Evolutionary conservation across 2,888 invertebrate species (phyloP), one percentile per base, ranked within the genome.

Genomic region (Chirona hameri): DNA sequence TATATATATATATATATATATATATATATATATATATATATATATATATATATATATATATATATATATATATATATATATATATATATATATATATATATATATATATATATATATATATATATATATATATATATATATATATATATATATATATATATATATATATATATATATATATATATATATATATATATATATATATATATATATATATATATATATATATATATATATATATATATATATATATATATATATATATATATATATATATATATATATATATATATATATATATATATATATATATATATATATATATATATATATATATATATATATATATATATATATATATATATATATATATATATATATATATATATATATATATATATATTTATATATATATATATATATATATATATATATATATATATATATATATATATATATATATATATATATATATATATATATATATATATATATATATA

Each of bases 21-120:
- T 79, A 27, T 79, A 52, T 52, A 52, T 52, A 52, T 10, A 52
- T 52, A 52, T 52, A 52, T 52, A 10, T 14, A 52, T 76, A 76
- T 76, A 76, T 76, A 76, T n/a, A 76, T 76, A 39, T 76, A 76
- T 76, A 4, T 81, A 84, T 72, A 15, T 84, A 85, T 76, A 76
- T 76, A 76, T 76, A 21, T 76, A 76, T n/a, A 76, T 76, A 76
- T 76, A 76, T 76, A 76, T 76, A 76, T 76, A 14, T 14, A 52
- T 52, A 52, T 52, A 52, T 52, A 10, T 52, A 52, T 52, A 52
- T 52, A 52, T 14, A 52, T 14, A 52, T 14, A 52, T 14, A 52
- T 14, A 52, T 52, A 52, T 52, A 52, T 52, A 52, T 52, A 52
- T 52, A 52, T 52, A 52, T 52, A 52, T 52, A 52, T 52, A 52